Evolutionary conservation across 2,113 vertebrate genomes (phyloP).

Genomic region (Stigmatopora argus): DNA sequence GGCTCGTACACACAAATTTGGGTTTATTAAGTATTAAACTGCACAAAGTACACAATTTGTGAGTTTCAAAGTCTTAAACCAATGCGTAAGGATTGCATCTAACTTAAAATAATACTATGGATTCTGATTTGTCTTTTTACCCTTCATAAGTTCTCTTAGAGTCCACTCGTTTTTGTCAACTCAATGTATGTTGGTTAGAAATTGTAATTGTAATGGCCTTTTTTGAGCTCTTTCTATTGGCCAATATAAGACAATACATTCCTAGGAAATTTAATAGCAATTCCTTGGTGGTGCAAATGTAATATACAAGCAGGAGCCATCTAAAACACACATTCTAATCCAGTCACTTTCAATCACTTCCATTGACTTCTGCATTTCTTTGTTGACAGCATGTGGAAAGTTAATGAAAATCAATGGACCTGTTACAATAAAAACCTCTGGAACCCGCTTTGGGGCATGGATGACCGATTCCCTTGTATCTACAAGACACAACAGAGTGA

Average conservation of each 20-base stretch:
- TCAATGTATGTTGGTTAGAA: background rate
- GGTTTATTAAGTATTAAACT: too few species aligned
- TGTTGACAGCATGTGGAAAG: constrained; percentile 90
- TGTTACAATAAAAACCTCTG: constrained; percentile 92
- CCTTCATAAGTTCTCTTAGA: background rate
- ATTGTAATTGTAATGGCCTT: background rate
- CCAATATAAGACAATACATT: background rate
- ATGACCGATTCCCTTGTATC: constrained; percentile 92
- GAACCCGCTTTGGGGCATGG: constrained; percentile 96
- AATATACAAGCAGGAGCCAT: constrained; percentile 62
- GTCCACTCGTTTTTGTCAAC: background rate
- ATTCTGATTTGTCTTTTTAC: background rate
- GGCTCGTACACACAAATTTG: too few species aligned
- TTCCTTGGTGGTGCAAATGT: constrained; percentile 26
- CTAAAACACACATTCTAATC: constrained; percentile 52
- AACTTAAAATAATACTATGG: too few species aligned
- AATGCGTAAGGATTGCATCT: too few species aligned
- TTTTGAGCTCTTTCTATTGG: background rate
- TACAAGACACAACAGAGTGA: constrained; percentile 88
- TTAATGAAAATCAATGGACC: constrained; percentile 99
- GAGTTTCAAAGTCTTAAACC: too few species aligned
- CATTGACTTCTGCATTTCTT: constrained; percentile 58
- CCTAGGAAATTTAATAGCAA: constrained; percentile 4
- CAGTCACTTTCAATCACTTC: constrained; percentile 10
- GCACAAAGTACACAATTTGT: too few species aligned